phyloP scores from a whole-genome alignment of 1,140 invertebrate genomes.

The Geopemphigus sp. region DNA sequence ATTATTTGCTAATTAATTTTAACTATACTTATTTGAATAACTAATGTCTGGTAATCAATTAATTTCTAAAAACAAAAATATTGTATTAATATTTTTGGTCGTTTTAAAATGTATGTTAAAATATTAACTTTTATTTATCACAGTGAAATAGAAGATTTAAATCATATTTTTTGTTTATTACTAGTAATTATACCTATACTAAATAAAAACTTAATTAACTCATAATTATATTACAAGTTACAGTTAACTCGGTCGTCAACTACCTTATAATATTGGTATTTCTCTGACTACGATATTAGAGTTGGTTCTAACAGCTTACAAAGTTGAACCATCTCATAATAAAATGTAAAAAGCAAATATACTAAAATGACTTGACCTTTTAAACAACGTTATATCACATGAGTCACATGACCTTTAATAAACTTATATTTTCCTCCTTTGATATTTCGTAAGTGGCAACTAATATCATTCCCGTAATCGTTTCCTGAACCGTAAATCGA shows the following conservation, averaged over 20 bases:
- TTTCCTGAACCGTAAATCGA: neutral
- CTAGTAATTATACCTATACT: neutral
- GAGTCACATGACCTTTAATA: conserved; percentile 11
- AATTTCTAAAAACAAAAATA: neutral
- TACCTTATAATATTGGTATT: neutral
- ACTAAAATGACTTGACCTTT: conserved; percentile 12
- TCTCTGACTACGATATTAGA: neutral
- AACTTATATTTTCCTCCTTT: neutral
- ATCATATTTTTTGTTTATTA: neutral
- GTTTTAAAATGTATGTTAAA: neutral
- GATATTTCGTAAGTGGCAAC: neutral
- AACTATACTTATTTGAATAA: neutral
- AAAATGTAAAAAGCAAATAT: neutral
- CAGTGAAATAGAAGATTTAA: neutral
- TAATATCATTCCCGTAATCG: neutral
- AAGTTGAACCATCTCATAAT: neutral
- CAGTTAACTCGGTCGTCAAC: too few species aligned
- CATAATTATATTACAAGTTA: neutral
- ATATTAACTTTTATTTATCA: neutral
- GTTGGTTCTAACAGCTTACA: neutral
- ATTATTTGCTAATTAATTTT: neutral
- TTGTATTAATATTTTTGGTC: neutral
- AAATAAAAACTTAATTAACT: neutral
- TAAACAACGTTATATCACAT: neutral
- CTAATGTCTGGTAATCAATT: neutral